Evolutionary conservation across 1,140 invertebrate genomes (phyloP), one percentile per base, ranked within the genome.

Genomic region (Drosophila sp.): DNA sequence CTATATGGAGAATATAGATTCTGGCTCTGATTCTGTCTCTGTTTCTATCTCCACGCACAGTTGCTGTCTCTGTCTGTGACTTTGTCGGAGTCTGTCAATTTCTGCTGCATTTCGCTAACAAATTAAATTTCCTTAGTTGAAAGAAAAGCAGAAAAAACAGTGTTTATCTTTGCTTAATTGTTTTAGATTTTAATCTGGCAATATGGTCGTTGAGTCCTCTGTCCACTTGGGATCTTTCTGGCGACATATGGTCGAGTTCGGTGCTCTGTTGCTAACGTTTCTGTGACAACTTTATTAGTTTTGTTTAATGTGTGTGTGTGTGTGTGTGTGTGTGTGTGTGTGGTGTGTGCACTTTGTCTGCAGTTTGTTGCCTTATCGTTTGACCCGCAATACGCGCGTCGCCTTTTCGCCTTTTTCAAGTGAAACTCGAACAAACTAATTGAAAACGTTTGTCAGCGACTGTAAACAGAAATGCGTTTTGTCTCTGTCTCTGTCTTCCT

Each of bases 361-460:
- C 71, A 70, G 79, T 41, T 61, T 50, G 64, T 78, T 78, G 78
- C 81, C 73, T 77, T 76, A 80, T 78, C 76, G 63, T 67, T 80
- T 84, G 80, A 84, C 72, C 80, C 72, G 80, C 76, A 65, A 71
- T 74, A 43, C 46, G 46, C 45, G 57, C 50, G 63, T 70, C 64
- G 75, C 74, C 74, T 87, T 87, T 76, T 78, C 61, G 74, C 76
- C 50, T 84, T 67, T 74, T 62, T 63, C 78, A 59, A 69, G 72
- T 65, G 51, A 46, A 63, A 84, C 54, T 38, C 66, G 48, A 29
- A 51, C 32, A 50, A 53, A 80, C 82, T 87, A 87, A 87, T 87
- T 87, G 82, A 87, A 87, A 79, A 89, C 82, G 83, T 82, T 87
- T 87, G 83, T 87, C 82, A 87, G 83, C 72, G 65, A 63, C 71